Evolutionary conservation across 1,140 invertebrate genomes (phyloP).

Genomic region (Teleopsis dalmanni): DNA sequence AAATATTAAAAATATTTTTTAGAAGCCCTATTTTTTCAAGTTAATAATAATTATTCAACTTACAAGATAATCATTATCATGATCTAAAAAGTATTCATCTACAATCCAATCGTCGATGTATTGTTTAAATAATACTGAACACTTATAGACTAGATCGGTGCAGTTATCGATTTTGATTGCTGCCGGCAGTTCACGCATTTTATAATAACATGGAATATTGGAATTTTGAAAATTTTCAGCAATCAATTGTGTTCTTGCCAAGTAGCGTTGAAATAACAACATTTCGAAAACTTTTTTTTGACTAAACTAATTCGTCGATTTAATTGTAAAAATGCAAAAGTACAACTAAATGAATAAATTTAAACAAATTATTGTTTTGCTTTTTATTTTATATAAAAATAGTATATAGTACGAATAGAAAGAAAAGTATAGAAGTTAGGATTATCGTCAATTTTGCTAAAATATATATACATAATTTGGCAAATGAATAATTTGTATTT

Average conservation of each 20-base stretch:
- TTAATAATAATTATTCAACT: conserved; percentile 18
- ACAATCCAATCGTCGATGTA: conserved; percentile 30
- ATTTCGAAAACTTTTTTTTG: conserved; percentile 11
- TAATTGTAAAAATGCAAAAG: not conserved
- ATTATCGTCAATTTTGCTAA: too few species aligned
- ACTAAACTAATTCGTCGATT: not conserved
- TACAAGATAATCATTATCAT: conserved; percentile 35
- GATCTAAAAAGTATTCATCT: conserved; percentile 38
- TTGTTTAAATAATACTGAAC: conserved; percentile 21
- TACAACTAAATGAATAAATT: too few species aligned
- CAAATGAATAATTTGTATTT: too few species aligned
- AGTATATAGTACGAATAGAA: too few species aligned
- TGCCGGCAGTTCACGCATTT: conserved; percentile 31
- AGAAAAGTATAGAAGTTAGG: too few species aligned
- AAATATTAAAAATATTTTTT: too few species aligned
- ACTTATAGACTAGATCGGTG: conserved; percentile 25
- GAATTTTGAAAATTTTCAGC: conserved; percentile 30
- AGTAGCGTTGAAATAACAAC: conserved; percentile 39
- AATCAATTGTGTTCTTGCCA: conserved; percentile 33
- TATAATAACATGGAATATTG: conserved; percentile 33
- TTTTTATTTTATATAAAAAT: too few species aligned
- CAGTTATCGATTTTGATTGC: conserved; percentile 23
- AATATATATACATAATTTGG: too few species aligned
- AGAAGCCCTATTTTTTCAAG: not conserved
- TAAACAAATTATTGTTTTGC: too few species aligned